These are phyloP conservation scores for Phlogophora meticulosa DNA, from an alignment of 2,888 invertebrate genomes.

Conservation along the genomic window DNA sequence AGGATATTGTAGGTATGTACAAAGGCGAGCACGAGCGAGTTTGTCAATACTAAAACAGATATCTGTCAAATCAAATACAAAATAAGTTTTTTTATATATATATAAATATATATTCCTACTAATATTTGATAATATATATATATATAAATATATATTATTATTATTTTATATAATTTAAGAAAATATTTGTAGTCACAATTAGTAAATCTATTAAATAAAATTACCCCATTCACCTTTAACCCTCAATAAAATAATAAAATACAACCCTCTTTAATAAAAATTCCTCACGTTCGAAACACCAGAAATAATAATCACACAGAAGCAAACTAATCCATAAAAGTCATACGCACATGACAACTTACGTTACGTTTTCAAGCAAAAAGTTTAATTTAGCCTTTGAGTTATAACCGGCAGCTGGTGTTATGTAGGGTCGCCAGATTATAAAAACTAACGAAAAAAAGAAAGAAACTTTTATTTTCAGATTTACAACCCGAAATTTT, in stretches of 20 bases:
- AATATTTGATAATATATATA: too few relatives aligned
- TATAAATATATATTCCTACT: too few relatives aligned
- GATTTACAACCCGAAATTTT: background rate
- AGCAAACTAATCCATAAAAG: slow-evolving; percentile 78
- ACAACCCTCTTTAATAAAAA: background rate
- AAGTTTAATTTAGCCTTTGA: slow-evolving; percentile 85
- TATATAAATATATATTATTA: too few relatives aligned
- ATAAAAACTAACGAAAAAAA: slow-evolving; percentile 34
- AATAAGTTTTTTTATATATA: too few relatives aligned
- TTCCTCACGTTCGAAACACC: slow-evolving; percentile 7
- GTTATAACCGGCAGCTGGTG: slow-evolving; percentile 80
- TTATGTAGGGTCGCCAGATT: slow-evolving; percentile 60
- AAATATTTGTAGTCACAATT: background rate
- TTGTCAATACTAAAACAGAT: too few relatives aligned
- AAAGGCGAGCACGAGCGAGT: too few relatives aligned
- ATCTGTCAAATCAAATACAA: too few relatives aligned
- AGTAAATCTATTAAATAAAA: background rate
- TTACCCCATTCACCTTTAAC: background rate
- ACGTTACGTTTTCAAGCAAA: slow-evolving; percentile 77
- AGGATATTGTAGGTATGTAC: too few relatives aligned
- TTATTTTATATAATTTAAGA: too few relatives aligned
- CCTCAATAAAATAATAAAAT: slow-evolving; percentile 2
- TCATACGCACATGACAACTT: slow-evolving; percentile 81
- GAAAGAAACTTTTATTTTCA: background rate
- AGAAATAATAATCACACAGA: slow-evolving; percentile 62